phyloP scores from a whole-genome alignment of 2,113 vertebrate genomes.

The Rhinolophus ferrumequinum region DNA sequence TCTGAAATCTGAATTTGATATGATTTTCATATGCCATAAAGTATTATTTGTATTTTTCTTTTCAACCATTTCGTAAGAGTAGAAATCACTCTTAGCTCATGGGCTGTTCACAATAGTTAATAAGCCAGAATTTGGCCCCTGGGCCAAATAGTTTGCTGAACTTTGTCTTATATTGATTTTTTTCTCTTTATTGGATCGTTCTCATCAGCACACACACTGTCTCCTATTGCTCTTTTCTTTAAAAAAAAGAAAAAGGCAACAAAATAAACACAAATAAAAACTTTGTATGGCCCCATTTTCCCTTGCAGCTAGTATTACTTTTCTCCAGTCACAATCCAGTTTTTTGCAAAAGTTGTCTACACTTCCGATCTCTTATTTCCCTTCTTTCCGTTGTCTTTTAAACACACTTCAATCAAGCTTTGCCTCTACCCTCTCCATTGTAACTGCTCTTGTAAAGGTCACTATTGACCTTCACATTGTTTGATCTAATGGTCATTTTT shows the following conservation, averaged over 20 bases:
- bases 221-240: neutral
- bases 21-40: neutral
- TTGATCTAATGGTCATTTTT: neutral
- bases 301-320: neutral
- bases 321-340: neutral
- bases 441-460: neutral
- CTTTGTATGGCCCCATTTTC: neutral
- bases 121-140: neutral
- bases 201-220: neutral
- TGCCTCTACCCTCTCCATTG: neutral
- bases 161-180: conserved; percentile 36
- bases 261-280: neutral
- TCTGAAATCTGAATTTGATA: neutral
- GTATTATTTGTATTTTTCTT: neutral
- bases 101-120: neutral
- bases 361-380: neutral
- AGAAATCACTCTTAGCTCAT: neutral
- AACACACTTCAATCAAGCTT: neutral
- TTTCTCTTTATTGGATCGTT: neutral
- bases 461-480: neutral
- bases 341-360: neutral
- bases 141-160: neutral
- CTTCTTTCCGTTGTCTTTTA: neutral
- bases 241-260: neutral
- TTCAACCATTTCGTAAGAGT: neutral